Evolutionary conservation across 1,140 invertebrate genomes (phyloP).

Genomic region (Lepidurus packardi): DNA sequence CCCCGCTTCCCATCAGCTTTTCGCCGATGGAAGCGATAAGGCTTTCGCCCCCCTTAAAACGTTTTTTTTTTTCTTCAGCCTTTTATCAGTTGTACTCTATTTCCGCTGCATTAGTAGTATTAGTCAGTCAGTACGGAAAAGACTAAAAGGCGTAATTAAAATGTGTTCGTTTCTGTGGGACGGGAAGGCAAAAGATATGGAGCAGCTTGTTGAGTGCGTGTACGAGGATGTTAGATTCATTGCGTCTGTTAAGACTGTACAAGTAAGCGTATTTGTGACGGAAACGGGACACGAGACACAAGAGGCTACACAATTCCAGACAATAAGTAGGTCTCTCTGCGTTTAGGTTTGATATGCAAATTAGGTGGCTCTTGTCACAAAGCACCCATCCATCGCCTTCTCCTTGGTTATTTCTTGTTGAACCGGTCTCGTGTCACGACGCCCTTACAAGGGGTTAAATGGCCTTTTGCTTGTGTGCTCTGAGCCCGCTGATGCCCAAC

Average conservation of each 20-base stretch:
- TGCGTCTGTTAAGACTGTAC: too few relatives aligned
- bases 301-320: background rate
- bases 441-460: conserved; percentile 21
- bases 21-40: background rate
- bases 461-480: conserved; percentile 9
- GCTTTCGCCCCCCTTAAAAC: background rate
- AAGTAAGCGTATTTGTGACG: too few relatives aligned
- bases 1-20: background rate
- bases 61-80: background rate
- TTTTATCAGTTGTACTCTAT: conserved; percentile 15
- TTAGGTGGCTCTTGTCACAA: conserved; percentile 18
- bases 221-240: background rate
- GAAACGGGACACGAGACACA: background rate
- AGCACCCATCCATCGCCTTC: conserved; percentile 17
- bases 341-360: conserved; percentile 12
- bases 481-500: conserved; percentile 8
- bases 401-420: conserved; percentile 9
- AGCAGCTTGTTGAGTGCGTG: background rate
- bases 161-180: background rate
- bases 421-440: conserved; percentile 20
- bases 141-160: too few relatives aligned
- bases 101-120: background rate
- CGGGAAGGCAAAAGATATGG: background rate
- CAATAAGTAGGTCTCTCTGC: conserved; percentile 8
- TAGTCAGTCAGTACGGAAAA: too few relatives aligned